A percentile compares a stretch with the other conserved stretches of the same genome.
phyloP scores from a whole-genome alignment of 1,140 invertebrate species.

The Drosophila nikananu region DNA sequence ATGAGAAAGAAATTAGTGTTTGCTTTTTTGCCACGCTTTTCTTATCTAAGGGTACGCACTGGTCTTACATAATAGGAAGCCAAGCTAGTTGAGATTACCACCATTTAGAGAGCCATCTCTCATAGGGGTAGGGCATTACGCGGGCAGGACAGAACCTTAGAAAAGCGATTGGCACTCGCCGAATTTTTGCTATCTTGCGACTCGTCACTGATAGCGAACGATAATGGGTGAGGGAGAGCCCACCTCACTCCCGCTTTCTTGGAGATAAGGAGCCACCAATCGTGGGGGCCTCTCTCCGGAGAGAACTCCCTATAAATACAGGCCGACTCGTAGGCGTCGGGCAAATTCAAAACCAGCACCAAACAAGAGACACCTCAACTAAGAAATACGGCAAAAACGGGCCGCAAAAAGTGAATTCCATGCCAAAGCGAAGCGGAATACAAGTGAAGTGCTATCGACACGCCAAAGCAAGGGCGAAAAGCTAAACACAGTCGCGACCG shows the following conservation, averaged over 20 bases:
- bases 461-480: conserved; percentile 58
- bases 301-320: conserved; percentile 60
- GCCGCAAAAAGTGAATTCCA: conserved; percentile 69
- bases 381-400: conserved; percentile 55
- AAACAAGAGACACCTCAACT: conserved; percentile 50
- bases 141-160: conserved; percentile 1
- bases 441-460: conserved; percentile 77
- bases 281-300: conserved; percentile 12
- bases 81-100: conserved; percentile 19
- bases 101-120: conserved; percentile 11
- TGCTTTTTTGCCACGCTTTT: conserved; percentile 18
- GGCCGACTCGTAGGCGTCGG: conserved; percentile 1
- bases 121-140: conserved; percentile 12
- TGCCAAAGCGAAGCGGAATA: conserved; percentile 66
- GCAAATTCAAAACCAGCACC: conserved; percentile 59
- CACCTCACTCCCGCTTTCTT: conserved; percentile 18
- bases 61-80: conserved; percentile 17
- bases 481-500: conserved; percentile 30
- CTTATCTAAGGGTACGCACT: conserved; percentile 20
- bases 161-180: conserved; percentile 32
- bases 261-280: conserved; percentile 39
- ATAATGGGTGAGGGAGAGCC: not conserved
- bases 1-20: not conserved
- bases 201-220: conserved; percentile 39
- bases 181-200: conserved; percentile 34